These are phyloP conservation scores for Cisticola juncidis DNA, from an alignment of 2,113 vertebrate species.

Conservation along the genomic window DNA sequence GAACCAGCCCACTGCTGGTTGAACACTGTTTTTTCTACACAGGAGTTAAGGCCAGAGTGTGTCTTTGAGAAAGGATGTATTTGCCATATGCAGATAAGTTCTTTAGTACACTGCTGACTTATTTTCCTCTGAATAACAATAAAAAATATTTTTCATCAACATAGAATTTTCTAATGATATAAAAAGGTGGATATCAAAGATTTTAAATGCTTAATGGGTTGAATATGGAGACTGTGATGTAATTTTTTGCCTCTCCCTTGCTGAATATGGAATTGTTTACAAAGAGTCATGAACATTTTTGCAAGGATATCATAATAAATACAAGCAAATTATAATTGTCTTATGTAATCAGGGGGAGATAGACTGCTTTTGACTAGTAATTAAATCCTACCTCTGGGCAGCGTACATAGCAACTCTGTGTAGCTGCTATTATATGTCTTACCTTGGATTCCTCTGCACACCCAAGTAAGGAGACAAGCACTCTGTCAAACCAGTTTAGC, in stretches of 20 bases:
- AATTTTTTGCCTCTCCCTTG: not conserved
- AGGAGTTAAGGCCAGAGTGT: not conserved
- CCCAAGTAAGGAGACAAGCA: not conserved
- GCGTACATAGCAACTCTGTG: not conserved
- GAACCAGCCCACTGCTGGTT: not conserved
- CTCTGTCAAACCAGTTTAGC: slow-evolving; percentile 33
- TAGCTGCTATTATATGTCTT: not conserved
- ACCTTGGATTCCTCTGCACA: slow-evolving; percentile 32
- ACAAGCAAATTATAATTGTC: slow-evolving; percentile 5
- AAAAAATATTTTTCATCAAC: not conserved
- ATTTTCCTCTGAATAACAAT: not conserved
- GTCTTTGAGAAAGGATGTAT: not conserved
- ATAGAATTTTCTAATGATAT: not conserved
- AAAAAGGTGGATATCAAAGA: not conserved
- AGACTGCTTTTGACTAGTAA: slow-evolving; percentile 8
- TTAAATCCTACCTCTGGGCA: slow-evolving; percentile 51
- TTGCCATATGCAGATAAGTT: not conserved
- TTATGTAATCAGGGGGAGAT: not conserved
- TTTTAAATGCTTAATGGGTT: not conserved
- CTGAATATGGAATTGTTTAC: slow-evolving; percentile 9
- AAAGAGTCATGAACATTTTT: not conserved
- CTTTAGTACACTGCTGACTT: not conserved
- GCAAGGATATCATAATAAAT: slow-evolving; percentile 23
- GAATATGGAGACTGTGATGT: not conserved
- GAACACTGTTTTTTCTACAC: not conserved